Conservation (phyloP, 2,888 invertebrate species). For the Epirrhoe tristata region DNA sequence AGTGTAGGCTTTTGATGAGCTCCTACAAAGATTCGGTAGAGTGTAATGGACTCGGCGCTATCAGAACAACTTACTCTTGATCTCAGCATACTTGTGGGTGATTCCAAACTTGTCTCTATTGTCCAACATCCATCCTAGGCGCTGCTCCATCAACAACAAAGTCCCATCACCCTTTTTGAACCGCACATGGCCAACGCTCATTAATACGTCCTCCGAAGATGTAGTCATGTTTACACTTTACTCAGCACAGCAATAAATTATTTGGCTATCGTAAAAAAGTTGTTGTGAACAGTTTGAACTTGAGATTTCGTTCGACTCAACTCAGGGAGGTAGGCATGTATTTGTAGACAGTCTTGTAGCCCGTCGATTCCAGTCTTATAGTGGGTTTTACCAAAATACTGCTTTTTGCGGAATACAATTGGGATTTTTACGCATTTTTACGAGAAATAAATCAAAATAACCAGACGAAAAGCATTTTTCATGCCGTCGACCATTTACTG, state of each 20-base stretch:
- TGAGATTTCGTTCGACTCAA: constrained; percentile 36
- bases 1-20: neutral
- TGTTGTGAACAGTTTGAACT: constrained; percentile 51
- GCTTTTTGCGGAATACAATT: constrained; percentile 37
- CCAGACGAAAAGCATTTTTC: constrained; percentile 68
- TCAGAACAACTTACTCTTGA: constrained; percentile 90
- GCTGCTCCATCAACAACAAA: constrained; percentile 97
- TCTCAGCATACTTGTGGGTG: constrained; percentile 97
- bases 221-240: constrained; percentile 87
- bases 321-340: constrained; percentile 21
- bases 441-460: constrained; percentile 60
- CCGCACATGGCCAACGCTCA: constrained; percentile 96
- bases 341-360: constrained; percentile 12
- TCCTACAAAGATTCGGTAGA: neutral
- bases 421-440: constrained; percentile 54
- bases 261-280: constrained; percentile 37
- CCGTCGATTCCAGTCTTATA: constrained; percentile 16
- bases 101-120: constrained; percentile 96
- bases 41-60: neutral
- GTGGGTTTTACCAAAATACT: constrained; percentile 22
- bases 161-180: constrained; percentile 99
- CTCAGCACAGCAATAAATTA: constrained; percentile 20
- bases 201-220: constrained; percentile 97
- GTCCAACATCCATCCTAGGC: constrained; percentile 98
- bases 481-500: constrained; percentile 70